Evolutionary conservation across 2,113 vertebrate genomes (phyloP), one percentile per base, ranked within the genome.

Genomic region (Probosciger aterrimus): DNA sequence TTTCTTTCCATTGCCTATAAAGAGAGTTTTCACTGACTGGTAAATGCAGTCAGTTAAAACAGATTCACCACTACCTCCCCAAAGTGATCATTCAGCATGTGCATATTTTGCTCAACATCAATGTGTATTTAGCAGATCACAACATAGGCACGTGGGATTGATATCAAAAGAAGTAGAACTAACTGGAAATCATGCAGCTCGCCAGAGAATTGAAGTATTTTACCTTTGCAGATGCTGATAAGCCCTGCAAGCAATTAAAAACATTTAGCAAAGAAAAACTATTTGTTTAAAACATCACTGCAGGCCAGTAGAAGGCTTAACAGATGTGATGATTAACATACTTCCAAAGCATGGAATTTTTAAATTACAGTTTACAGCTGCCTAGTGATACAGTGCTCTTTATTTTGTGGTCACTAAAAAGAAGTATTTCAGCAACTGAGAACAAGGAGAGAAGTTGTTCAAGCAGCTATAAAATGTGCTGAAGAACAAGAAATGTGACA

Each of bases 171-270:
- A 60, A 67, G 25, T 62, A 67, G 67, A 92, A 69, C 50, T 82
- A 86, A 81, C 52, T 93, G 70, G 49, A 94, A 93, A 70, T 70
- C 39, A 60, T 39, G 39, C 37, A 80, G 28, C 60, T 92, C 55
- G 24, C 67, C 41, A 39, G 67, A 60, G 82, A 94, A 27, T 43
- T 93, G 33, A 79, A 90, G 68, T 50, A 93, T 86, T 95, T 88
- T 78, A 91, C 81, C 63, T 91, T 84, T 77, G 89, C 74, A 94
- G 70, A 95, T 82, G 62, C n/a, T 80, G 78, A 87, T 89, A 91
- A 82, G 30, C 30, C 57, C 60, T 92, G 37, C 18, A 86, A 91
- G 85, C 59, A 87, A 92, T 85, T 92, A 76, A 95, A 91, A 93
- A 25, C 27, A 76, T 53, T 71, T 57, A 86, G 41, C 35, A 65